Base-by-base conservation (phyloP, 2,888 invertebrate species). In the Meta bourneti region DNA sequence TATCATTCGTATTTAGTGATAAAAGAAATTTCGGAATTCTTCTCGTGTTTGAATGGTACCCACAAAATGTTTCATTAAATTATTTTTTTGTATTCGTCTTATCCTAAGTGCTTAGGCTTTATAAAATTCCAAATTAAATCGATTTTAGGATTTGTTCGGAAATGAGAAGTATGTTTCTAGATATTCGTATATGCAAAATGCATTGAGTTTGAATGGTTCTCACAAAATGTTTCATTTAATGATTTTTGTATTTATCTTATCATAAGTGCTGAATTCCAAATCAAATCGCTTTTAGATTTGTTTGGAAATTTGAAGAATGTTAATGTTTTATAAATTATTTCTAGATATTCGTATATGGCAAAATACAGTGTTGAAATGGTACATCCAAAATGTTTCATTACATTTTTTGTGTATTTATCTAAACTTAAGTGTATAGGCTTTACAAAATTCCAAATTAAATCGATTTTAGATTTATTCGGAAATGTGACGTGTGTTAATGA, bases 1-100 rank as follows among this genome's bases (percentile, higher is more conserved):
- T 79, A 87, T 72, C 72, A 49, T 69, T 72, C 16, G 9, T 61
- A 72, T n/a, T 51, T 49, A 48, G 0, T 77, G n/a, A 77, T 77
- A n/a, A 77, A 77, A 77, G 51, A 51, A 77, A 49, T 7, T 49
- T 61, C 11, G 16, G 16, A 61, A 61, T 61, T 61, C 11, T 61
- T 61, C 61, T 16, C 61, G 61, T 61, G 61, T 61, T 61, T 11
- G 61, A 61, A 61, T 11, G 16, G 13, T 61, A 16, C 11, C 13
- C 61, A 61, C 16, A 61, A 61, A 61, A 61, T 16, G 61, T 61
- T 61, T 61, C 61, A 61, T 61, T 61, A 16, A 16, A 16, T 61
- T 61, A 61, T 16, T 61, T 61, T 61, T 61, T 16, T 8, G 11
- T 7, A 16, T 61, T 61, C 5, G 11, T 61, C 16, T 61, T 16